Evolutionary conservation across 2,797 vertebrate species (phyloP), one percentile per base, ranked within the genome.

Genomic region (Heteromormyrus szaboi): DNA sequence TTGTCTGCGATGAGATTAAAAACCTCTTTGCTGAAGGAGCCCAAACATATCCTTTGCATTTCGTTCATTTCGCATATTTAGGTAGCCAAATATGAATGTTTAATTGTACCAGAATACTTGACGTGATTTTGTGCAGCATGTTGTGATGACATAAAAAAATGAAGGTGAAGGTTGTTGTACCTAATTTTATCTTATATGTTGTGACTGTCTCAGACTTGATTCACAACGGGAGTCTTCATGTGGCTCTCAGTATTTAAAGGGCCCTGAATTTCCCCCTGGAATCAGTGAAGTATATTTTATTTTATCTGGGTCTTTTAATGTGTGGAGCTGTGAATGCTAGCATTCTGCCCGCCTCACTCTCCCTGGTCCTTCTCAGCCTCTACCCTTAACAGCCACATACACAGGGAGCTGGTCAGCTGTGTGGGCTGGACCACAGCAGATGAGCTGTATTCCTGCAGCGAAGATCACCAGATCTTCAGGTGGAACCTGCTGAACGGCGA

Each of bases 41-140:
- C 98, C 19, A 99, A 98, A 91, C 98, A 99, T 99, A 99, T 99
- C 98, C 97, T 99, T 98, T n/a, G 17, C 22, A 68, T 22, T 33
- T 29, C 25, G 11, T 54, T 86, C 22, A 51, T 85, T 14, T 51
- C 4, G 44, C n/a, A 25, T 81, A 3, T n/a, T n/a, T 81, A 81
- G 19, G 41, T 8, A 81, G 41, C 3, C 41, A 17, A 41, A 87
- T 4, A 22, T 22, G 41, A 68, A 48, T 37, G 76, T 46, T 54
- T 85, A 85, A 53, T 37, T 17, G 84, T 85, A 54, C 29, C 48
- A 5, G 50, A 85, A 25, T 22, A 62, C 53, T 59, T 46, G 53
- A 33, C 48, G 22, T 48, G 29, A 29, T 88, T 88, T 56, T 81
- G 14, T n/a, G 53, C 48, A 54, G 25, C 50, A 85, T 54, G 51